These are phyloP conservation scores for Apodemia duryi DNA, from an alignment of 2,888 invertebrate genomes.

Conservation along the genomic window DNA sequence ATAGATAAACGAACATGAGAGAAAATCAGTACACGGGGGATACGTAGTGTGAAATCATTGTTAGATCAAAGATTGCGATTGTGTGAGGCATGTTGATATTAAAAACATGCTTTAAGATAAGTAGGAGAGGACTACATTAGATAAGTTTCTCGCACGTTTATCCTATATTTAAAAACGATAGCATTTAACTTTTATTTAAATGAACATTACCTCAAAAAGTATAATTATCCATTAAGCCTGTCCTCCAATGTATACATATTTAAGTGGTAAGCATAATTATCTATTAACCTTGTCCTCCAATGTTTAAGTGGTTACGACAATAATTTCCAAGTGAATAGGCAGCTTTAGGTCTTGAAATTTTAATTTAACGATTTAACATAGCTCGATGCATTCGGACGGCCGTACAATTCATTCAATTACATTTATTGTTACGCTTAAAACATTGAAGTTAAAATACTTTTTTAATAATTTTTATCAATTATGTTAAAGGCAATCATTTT, in stretches of 20 bases:
- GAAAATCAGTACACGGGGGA: too few relatives aligned
- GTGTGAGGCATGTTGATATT: too few relatives aligned
- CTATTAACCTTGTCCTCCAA: neutral
- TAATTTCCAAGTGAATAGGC: constrained; percentile 20
- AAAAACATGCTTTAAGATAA: too few relatives aligned
- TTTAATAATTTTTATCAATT: constrained; percentile 9
- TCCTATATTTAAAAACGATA: too few relatives aligned
- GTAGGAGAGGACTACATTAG: too few relatives aligned
- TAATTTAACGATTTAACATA: constrained; percentile 30
- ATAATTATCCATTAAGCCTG: too few relatives aligned
- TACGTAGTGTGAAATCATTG: too few relatives aligned
- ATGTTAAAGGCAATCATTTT: neutral
- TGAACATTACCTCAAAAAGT: too few relatives aligned
- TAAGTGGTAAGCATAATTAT: constrained; percentile 7
- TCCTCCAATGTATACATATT: constrained; percentile 2
- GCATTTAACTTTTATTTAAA: too few relatives aligned
- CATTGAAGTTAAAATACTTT: constrained; percentile 15
- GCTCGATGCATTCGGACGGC: constrained; percentile 22
- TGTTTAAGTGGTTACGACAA: constrained; percentile 14
- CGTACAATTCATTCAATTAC: constrained; percentile 29
- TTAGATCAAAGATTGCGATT: too few relatives aligned
- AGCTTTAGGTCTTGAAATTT: constrained; percentile 24
- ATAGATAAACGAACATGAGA: too few relatives aligned
- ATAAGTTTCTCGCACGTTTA: too few relatives aligned
- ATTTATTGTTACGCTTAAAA: constrained; percentile 24